A percentile compares a stretch with the other conserved stretches of the same genome.
Conservation (phyloP, 2,113 vertebrate species). For the Platycercus adscitus region DNA sequence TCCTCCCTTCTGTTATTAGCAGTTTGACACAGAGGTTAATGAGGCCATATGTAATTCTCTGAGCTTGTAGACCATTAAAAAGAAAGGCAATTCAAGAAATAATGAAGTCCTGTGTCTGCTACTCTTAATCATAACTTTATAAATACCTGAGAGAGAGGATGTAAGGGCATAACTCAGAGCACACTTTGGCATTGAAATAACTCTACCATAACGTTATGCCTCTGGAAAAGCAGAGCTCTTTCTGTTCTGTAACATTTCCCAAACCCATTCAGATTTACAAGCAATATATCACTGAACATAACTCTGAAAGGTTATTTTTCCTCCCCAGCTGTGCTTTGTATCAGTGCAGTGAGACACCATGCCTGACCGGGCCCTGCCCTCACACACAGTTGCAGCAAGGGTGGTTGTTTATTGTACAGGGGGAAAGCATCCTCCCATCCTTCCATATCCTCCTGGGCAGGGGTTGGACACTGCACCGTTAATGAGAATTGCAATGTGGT, state of each 20-base stretch:
- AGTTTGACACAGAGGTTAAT: constrained; percentile 3
- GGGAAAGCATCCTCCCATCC: not conserved
- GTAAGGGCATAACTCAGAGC: not conserved
- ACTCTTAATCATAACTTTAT: constrained; percentile 10
- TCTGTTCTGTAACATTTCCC: constrained; percentile 21
- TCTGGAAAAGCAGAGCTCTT: constrained; percentile 2
- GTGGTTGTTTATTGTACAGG: not conserved
- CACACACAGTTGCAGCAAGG: rapidly evolving
- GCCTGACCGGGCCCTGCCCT: not conserved
- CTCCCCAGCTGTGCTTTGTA: not conserved
- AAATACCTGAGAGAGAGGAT: not conserved
- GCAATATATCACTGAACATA: constrained; percentile 45
- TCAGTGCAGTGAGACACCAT: not conserved
- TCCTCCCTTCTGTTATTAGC: not conserved
- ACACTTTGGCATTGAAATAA: constrained; percentile 16
- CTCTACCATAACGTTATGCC: not conserved
- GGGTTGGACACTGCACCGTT: rapidly evolving
- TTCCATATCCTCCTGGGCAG: not conserved
- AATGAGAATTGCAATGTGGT: not conserved
- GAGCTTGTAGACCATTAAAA: not conserved
- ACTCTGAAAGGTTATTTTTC: constrained; percentile 45
- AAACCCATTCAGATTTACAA: constrained; percentile 22
- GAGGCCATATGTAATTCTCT: not conserved
- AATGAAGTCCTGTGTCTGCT: not conserved
- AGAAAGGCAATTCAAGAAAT: not conserved